phyloP scores from a whole-genome alignment of 2,888 invertebrate genomes.

The Odontocolon sp. region DNA sequence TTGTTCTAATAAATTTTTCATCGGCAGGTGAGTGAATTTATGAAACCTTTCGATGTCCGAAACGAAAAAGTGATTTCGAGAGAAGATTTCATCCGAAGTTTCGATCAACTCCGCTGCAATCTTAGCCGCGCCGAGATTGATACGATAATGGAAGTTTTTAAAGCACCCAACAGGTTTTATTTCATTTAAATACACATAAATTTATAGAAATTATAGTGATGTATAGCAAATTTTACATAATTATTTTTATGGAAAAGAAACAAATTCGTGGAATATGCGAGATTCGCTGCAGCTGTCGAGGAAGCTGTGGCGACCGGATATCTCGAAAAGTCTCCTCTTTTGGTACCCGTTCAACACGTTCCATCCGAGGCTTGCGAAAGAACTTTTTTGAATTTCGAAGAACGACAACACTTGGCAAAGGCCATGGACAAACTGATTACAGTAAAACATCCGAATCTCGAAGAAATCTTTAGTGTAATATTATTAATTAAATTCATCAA shows the following conservation, averaged over 20 bases:
- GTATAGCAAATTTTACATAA: no score
- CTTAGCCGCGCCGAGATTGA: conserved; percentile 86
- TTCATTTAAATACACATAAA: background rate
- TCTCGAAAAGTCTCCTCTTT: conserved; percentile 86
- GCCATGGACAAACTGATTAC: conserved; percentile 87
- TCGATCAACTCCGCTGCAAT: conserved; percentile 85
- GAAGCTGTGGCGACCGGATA: conserved; percentile 86
- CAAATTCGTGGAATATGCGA: conserved; percentile 82
- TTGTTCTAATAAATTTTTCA: background rate
- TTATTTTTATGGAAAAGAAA: conserved; percentile 62
- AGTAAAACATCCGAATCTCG: conserved; percentile 86
- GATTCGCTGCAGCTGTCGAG: conserved; percentile 87
- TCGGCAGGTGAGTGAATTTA: conserved; percentile 84
- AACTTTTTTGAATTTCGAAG: conserved; percentile 88
- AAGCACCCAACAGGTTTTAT: conserved; percentile 67
- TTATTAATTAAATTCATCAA: background rate
- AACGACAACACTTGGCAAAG: conserved; percentile 84
- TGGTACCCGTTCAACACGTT: conserved; percentile 87
- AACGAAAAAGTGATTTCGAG: conserved; percentile 85
- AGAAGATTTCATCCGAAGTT: conserved; percentile 87
- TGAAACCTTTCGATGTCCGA: conserved; percentile 85
- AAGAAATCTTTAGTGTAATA: conserved; percentile 85
- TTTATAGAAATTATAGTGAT: background rate
- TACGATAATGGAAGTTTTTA: conserved; percentile 87
- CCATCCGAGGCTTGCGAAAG: conserved; percentile 85